Conservation (phyloP, 2,113 vertebrate genomes). For the Herpetotheres cachinnans region DNA sequence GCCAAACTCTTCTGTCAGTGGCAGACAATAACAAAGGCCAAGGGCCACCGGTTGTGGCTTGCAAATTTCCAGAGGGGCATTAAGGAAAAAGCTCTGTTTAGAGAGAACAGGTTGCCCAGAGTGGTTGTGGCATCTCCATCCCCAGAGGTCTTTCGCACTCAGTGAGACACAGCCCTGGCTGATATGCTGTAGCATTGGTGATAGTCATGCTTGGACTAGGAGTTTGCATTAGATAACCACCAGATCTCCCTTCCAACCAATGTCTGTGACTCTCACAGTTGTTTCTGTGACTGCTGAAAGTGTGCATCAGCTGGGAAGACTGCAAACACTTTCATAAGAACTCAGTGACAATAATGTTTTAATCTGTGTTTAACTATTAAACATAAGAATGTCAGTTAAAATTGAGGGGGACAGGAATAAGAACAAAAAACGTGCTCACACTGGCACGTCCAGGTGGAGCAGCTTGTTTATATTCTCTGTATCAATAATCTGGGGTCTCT, state of each 20-base stretch:
- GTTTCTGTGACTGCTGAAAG: not conserved
- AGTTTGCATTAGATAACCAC: not conserved
- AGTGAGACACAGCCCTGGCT: not conserved
- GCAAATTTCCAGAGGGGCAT: not conserved
- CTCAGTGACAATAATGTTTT: not conserved
- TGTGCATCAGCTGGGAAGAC: not conserved
- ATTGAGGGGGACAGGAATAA: not conserved
- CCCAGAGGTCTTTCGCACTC: not conserved
- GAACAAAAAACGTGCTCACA: not conserved
- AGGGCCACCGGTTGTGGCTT: not conserved
- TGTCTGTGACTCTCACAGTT: not conserved
- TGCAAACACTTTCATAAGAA: not conserved
- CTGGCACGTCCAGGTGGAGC: not conserved
- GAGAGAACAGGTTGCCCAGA: not conserved
- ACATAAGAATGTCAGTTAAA: not conserved
- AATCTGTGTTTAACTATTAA: not conserved
- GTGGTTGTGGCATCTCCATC: not conserved
- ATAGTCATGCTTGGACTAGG: not conserved
- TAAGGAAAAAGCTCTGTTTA: not conserved
- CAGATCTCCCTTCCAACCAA: not conserved
- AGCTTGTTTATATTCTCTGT: not conserved
- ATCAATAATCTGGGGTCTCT: not conserved
- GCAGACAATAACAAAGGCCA: not conserved
- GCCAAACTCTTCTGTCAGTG: not conserved
- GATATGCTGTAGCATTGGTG: not conserved